phyloP scores from a whole-genome alignment of 2,888 invertebrate genomes.

The Cyclophora punctaria region DNA sequence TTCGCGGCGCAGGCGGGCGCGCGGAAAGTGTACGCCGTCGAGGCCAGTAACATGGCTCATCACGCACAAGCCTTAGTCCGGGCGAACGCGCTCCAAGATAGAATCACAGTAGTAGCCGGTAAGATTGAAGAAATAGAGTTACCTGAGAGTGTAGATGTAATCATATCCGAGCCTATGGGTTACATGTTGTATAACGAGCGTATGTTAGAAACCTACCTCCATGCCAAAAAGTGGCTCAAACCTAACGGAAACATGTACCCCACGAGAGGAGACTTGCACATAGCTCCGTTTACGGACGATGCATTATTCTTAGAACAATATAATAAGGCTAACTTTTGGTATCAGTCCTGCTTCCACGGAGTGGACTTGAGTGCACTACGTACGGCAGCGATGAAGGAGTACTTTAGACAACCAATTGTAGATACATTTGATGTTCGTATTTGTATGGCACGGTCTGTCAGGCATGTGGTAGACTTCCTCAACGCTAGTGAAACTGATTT shows the following conservation, averaged over 20 bases:
- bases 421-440: slow-evolving; percentile 99
- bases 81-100: slow-evolving; percentile 90
- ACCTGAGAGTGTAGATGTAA: slow-evolving; percentile 96
- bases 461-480: slow-evolving; percentile 95
- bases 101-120: slow-evolving; percentile 94
- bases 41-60: slow-evolving; percentile 98
- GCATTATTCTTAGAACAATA: slow-evolving; percentile 98
- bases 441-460: slow-evolving; percentile 94
- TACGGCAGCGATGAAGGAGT: slow-evolving; percentile 95
- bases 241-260: slow-evolving; percentile 98
- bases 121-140: slow-evolving; percentile 99
- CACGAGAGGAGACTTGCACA: slow-evolving; percentile 95
- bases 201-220: slow-evolving; percentile 98
- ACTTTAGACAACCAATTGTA: slow-evolving; percentile 98
- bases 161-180: slow-evolving; percentile 99
- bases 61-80: slow-evolving; percentile 94
- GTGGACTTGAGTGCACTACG: slow-evolving; percentile 95
- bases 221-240: slow-evolving; percentile 98
- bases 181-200: slow-evolving; percentile 99
- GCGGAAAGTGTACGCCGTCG: slow-evolving; percentile 97
- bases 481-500: slow-evolving; percentile 94
- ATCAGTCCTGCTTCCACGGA: slow-evolving; percentile 97
- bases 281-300: slow-evolving; percentile 98
- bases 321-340: slow-evolving; percentile 99
- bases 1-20: slow-evolving; percentile 99